These are phyloP conservation scores for Chaitophorus viminalis DNA, from an alignment of 2,888 invertebrate genomes.

Conservation along the genomic window DNA sequence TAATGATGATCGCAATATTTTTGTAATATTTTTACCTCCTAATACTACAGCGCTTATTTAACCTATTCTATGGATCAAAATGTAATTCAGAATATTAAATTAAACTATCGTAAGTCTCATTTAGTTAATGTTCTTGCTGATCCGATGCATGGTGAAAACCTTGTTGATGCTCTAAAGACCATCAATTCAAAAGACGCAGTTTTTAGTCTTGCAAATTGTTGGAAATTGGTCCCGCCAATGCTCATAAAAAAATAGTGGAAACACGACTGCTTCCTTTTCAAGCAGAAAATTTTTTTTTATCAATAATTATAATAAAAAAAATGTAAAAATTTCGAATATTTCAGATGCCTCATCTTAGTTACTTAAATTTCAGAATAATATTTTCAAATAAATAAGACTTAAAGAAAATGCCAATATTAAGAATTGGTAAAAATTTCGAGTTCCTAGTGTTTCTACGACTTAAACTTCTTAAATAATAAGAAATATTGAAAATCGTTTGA, in stretches of 20 bases:
- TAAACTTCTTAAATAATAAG: too few species aligned
- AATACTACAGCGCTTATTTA: conserved; percentile 2
- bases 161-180: neutral
- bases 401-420: too few species aligned
- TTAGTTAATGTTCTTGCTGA: conserved; percentile 13
- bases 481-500: too few species aligned
- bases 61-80: conserved; percentile 2
- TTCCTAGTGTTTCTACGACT: too few species aligned
- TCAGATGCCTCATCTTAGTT: too few species aligned
- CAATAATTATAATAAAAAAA: too few species aligned
- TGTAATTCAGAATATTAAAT: conserved; percentile 9
- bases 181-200: conserved; percentile 8
- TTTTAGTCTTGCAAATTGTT: conserved; percentile 22
- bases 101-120: conserved; percentile 24
- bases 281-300: too few species aligned
- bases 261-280: conserved; percentile 12
- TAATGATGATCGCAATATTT: conserved; percentile 4
- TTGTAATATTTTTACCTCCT: conserved; percentile 2
- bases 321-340: too few species aligned
- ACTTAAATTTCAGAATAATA: too few species aligned
- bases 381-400: too few species aligned
- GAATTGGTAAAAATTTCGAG: too few species aligned
- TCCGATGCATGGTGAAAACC: neutral
- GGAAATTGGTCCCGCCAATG: conserved; percentile 17
- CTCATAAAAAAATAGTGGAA: conserved; percentile 17